A percentile compares a stretch with the other conserved stretches of the same genome.
Evolutionary conservation across 2,113 vertebrate species (phyloP).

Genomic region (western clawed frog (Xenopus tropicalis)): DNA sequence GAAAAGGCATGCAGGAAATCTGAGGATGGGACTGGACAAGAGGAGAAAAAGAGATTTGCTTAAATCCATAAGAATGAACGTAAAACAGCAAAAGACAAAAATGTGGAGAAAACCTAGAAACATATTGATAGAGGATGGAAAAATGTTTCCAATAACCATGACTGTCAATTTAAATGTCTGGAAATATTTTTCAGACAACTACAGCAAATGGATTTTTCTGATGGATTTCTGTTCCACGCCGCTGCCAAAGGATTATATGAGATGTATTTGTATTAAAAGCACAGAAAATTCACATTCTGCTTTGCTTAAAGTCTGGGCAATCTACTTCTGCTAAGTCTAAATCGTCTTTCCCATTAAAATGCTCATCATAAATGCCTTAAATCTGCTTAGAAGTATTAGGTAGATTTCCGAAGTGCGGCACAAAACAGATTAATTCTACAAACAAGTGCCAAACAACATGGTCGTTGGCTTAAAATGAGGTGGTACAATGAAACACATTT

Average conservation of each 20-base stretch:
- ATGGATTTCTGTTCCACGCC: constrained; percentile 29
- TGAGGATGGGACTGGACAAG: too few relatives aligned
- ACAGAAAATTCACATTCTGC: constrained; percentile 51
- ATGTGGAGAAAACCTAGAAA: too few relatives aligned
- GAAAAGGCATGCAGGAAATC: too few relatives aligned
- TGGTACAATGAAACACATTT: too few relatives aligned
- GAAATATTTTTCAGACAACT: constrained; percentile 8
- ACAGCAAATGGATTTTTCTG: constrained; percentile 15
- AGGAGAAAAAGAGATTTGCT: too few relatives aligned
- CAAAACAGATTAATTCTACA: constrained; percentile 47
- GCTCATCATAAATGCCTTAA: constrained; percentile 46
- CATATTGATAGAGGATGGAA: too few relatives aligned
- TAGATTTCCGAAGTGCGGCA: constrained; percentile 44
- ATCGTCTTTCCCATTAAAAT: constrained; percentile 54
- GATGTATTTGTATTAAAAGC: constrained; percentile 50
- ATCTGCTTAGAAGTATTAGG: constrained; percentile 51
- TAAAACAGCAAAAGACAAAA: too few relatives aligned
- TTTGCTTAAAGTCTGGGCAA: constrained; percentile 50
- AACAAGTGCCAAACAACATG: constrained; percentile 3
- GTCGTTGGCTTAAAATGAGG: too few relatives aligned
- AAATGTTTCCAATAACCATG: too few relatives aligned
- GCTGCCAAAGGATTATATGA: constrained; percentile 49
- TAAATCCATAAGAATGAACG: too few relatives aligned
- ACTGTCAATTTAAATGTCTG: background rate
- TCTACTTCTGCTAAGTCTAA: constrained; percentile 42